These are phyloP conservation scores for Cololabis saira DNA, from an alignment of 2,113 vertebrate genomes.

Conservation along the genomic window DNA sequence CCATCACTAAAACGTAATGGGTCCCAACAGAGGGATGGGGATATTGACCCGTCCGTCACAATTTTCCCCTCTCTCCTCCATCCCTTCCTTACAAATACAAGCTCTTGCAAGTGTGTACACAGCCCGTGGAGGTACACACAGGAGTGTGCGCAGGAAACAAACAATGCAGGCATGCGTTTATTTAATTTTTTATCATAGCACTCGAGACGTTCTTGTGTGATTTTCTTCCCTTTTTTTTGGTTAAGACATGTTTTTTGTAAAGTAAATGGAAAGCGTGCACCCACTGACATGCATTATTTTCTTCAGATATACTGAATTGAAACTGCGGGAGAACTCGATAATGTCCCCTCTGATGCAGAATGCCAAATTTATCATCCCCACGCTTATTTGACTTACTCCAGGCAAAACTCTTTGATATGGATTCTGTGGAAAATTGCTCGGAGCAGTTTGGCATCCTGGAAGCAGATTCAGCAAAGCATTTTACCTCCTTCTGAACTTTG, in stretches of 20 bases:
- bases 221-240: slow-evolving; percentile 18
- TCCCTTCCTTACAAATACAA: slow-evolving; percentile 47
- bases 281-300: slow-evolving; percentile 20
- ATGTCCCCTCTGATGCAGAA: slow-evolving; percentile 10
- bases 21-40: slow-evolving; percentile 68
- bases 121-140: slow-evolving; percentile 13
- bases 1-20: slow-evolving; percentile 76
- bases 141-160: slow-evolving; percentile 13
- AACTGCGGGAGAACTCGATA: slow-evolving; percentile 10
- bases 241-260: slow-evolving; percentile 26
- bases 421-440: slow-evolving; percentile 37
- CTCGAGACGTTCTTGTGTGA: slow-evolving; percentile 1
- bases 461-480: slow-evolving; percentile 19
- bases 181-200: not conserved
- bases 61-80: not conserved
- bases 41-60: slow-evolving; percentile 78
- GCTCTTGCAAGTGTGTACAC: slow-evolving; percentile 46
- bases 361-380: not conserved
- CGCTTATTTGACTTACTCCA: slow-evolving; percentile 36
- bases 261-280: slow-evolving; percentile 34
- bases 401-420: slow-evolving; percentile 38
- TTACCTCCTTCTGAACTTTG: slow-evolving; percentile 20
- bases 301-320: slow-evolving; percentile 18
- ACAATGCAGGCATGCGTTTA: slow-evolving; percentile 20
- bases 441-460: slow-evolving; percentile 29